These are phyloP conservation scores for Nasonia oneida DNA, from an alignment of 2,888 invertebrate genomes.

Conservation along the genomic window DNA sequence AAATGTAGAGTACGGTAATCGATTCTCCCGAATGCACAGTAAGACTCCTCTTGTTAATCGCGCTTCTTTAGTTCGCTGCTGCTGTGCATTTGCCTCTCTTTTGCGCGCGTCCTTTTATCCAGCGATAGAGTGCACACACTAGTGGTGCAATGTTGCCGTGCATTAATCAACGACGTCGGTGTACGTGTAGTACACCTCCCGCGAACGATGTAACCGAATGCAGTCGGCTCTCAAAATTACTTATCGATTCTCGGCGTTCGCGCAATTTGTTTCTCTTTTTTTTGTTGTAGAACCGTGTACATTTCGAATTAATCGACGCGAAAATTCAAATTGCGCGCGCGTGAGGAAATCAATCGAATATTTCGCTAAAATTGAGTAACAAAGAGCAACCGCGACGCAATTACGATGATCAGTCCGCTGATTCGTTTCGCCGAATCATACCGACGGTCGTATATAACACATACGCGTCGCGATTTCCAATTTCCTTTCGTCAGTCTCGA, in stretches of 20 bases:
- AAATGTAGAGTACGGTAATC: slow-evolving; percentile 11
- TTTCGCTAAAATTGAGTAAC: not conserved
- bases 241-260: not conserved
- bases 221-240: not conserved
- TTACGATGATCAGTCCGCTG: not conserved
- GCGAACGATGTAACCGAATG: not conserved
- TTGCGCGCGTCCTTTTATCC: not conserved
- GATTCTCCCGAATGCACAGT: slow-evolving; percentile 28
- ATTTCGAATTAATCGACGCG: not conserved
- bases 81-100: not conserved
- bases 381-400: not conserved
- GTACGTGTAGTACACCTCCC: not conserved
- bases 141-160: not conserved
- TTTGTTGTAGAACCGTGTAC: not conserved
- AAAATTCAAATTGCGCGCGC: not conserved
- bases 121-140: not conserved
- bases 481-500: no score
- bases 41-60: slow-evolving; percentile 34
- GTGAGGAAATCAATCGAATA: not conserved
- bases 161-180: not conserved
- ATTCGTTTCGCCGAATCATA: not conserved
- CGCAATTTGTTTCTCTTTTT: not conserved
- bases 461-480: not conserved
- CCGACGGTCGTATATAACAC: no score
- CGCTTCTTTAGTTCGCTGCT: slow-evolving; percentile 6